phyloP scores from a whole-genome alignment of 2,888 invertebrate species.

The Ectobius pallidus region DNA sequence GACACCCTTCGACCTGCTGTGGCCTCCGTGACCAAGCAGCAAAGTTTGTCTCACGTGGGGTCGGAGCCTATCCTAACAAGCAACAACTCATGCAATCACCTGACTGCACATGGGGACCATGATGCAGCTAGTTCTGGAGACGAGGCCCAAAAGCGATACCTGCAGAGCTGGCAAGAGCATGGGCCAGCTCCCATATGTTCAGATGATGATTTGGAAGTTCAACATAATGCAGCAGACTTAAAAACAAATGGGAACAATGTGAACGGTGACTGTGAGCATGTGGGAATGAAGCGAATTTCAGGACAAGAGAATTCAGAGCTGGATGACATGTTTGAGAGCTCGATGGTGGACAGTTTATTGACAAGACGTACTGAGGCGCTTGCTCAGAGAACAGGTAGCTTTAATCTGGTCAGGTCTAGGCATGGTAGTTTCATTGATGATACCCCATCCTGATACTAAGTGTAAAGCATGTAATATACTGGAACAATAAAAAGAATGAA shows the following conservation, averaged over 20 bases:
- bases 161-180: slow-evolving; percentile 41
- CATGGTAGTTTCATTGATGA: slow-evolving; percentile 43
- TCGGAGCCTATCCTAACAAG: slow-evolving; percentile 42
- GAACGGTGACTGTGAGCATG: neutral
- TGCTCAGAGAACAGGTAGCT: slow-evolving; percentile 42
- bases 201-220: slow-evolving; percentile 39
- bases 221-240: neutral
- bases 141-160: slow-evolving; percentile 38
- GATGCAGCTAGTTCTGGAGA: slow-evolving; percentile 22
- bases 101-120: slow-evolving; percentile 15
- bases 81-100: neutral
- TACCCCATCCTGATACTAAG: slow-evolving; percentile 38
- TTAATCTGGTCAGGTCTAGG: slow-evolving; percentile 44
- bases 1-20: neutral
- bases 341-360: slow-evolving; percentile 41
- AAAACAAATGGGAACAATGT: too few species aligned
- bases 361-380: slow-evolving; percentile 45
- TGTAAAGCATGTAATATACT: too few species aligned
- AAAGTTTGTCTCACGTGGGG: slow-evolving; percentile 34
- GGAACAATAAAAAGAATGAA: too few species aligned
- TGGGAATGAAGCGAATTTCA: slow-evolving; percentile 9
- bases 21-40: neutral
- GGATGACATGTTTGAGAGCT: slow-evolving; percentile 12
- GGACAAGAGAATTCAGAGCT: neutral
- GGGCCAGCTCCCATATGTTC: slow-evolving; percentile 40